Conservation (phyloP, 2,113 vertebrate genomes). For the Budorcas taxicolor region DNA sequence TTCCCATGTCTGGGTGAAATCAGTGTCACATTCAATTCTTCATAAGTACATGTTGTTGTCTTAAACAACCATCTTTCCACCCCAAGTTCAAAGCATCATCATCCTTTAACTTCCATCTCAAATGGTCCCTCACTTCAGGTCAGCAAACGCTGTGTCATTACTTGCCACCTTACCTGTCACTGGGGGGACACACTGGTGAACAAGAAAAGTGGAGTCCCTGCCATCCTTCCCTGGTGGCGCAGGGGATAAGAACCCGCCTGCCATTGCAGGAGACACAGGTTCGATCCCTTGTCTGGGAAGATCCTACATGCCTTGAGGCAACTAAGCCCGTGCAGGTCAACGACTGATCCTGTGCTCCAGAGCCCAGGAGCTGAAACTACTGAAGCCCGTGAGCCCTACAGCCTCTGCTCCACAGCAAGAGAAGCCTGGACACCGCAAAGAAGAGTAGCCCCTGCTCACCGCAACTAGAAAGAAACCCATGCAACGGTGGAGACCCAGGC, state of each 20-base stretch:
- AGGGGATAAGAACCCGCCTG: background rate
- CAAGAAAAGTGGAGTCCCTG: background rate
- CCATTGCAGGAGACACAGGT: background rate
- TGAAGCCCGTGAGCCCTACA: background rate
- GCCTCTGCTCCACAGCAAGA: background rate
- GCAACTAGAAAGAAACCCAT: background rate
- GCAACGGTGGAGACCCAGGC: background rate
- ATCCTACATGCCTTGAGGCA: background rate
- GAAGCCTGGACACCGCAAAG: rapidly evolving
- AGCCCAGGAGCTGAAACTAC: rapidly evolving
- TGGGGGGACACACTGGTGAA: background rate
- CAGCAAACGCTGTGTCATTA: background rate
- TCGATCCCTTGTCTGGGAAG: background rate
- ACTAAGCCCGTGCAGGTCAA: background rate
- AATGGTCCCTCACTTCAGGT: background rate
- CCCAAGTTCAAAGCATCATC: background rate
- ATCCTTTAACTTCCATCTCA: background rate
- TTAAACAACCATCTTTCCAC: background rate
- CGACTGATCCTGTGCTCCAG: background rate
- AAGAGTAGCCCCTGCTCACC: rapidly evolving
- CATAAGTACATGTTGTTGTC: background rate
- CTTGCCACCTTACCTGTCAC: background rate
- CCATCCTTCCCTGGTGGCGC: background rate
- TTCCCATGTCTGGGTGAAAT: background rate
- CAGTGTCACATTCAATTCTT: background rate